Evolutionary conservation across 2,797 vertebrate genomes (phyloP).

Genomic region (Bryconaethiops microstoma): DNA sequence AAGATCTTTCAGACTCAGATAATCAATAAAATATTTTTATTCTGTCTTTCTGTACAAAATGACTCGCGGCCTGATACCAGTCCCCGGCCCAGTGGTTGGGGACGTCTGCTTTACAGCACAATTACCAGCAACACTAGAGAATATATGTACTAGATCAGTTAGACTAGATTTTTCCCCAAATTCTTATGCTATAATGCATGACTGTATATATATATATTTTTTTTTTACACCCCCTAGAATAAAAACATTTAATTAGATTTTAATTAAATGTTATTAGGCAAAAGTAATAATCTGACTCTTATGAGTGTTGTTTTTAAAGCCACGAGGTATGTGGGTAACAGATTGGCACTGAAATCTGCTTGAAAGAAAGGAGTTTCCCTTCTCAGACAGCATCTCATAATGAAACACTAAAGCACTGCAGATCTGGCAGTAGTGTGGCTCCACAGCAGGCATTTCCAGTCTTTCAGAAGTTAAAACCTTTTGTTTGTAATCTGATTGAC

Average conservation of each 20-base stretch:
- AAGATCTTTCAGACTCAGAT: no score
- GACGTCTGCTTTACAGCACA: no score
- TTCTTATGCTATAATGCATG: neutral
- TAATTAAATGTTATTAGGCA: neutral
- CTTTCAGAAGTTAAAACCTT: conserved; percentile 67
- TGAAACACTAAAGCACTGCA: conserved; percentile 50
- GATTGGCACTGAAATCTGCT: conserved; percentile 56
- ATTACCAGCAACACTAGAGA: no score
- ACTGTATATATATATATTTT: neutral
- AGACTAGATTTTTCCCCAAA: no score
- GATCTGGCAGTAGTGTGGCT: conserved; percentile 49
- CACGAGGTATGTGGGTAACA: neutral
- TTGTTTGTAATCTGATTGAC: conserved; percentile 75
- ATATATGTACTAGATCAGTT: no score
- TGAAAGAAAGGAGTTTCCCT: conserved; percentile 63
- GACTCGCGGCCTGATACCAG: no score
- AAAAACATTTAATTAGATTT: neutral
- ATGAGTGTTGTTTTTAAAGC: neutral
- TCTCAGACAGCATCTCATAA: conserved; percentile 57
- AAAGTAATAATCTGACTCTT: neutral
- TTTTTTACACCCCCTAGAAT: neutral
- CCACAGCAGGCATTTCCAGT: conserved; percentile 58
- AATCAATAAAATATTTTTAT: no score
- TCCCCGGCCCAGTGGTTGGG: no score
- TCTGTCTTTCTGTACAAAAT: no score